Evolutionary conservation across 1,140 invertebrate species (phyloP).

Genomic region (Calosoma granatense): DNA sequence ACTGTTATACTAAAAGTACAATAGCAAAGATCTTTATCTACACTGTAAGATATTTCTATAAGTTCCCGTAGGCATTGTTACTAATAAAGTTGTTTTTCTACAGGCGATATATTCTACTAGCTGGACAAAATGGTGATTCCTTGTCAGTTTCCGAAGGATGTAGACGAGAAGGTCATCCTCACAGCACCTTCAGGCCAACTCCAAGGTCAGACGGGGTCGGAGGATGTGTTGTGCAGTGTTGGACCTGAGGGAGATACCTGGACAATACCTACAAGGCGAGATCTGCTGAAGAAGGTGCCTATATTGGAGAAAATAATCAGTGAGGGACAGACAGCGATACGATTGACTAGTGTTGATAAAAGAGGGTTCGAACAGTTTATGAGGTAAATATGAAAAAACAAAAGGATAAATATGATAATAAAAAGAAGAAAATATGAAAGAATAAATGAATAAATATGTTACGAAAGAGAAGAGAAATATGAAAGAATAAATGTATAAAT

Average conservation of each 20-base stretch:
- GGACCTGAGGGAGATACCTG: neutral
- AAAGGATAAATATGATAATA: no score
- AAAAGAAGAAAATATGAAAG: no score
- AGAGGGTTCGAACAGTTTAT: neutral
- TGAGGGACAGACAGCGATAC: neutral
- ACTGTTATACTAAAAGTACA: no score
- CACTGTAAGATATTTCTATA: no score
- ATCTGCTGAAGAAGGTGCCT: neutral
- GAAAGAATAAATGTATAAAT: no score
- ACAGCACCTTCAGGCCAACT: neutral
- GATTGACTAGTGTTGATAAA: neutral
- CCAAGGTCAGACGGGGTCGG: neutral
- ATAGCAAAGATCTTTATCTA: no score
- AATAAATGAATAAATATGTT: no score
- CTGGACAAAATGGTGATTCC: slow-evolving; percentile 1
- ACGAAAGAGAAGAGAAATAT: no score
- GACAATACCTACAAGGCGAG: neutral
- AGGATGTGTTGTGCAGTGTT: neutral
- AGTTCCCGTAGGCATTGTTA: no score
- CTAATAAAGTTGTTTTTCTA: no score
- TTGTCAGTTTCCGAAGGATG: neutral
- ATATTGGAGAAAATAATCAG: neutral
- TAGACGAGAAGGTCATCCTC: neutral
- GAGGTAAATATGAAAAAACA: neutral
- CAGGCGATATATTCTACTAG: no score